phyloP scores from a whole-genome alignment of 2,113 vertebrate species.

The Pterophyllum scalare region DNA sequence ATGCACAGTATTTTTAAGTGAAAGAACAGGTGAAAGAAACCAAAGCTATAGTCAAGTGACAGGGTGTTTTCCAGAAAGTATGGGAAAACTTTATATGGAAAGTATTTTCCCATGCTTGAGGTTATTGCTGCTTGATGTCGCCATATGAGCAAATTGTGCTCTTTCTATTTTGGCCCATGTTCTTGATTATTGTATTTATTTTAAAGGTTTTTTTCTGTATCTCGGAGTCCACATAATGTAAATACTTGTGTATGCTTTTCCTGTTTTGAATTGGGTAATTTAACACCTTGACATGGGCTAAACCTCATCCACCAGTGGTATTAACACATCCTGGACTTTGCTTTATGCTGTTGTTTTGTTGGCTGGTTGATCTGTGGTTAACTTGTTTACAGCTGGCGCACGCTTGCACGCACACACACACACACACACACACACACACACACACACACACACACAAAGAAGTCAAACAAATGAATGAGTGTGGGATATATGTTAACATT shows the following conservation, averaged over 20 bases:
- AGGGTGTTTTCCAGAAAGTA: not conserved
- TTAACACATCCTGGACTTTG: conserved; percentile 23
- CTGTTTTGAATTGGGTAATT: conserved; percentile 14
- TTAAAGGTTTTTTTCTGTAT: not conserved
- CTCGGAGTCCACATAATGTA: not conserved
- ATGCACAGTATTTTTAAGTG: conserved; percentile 27
- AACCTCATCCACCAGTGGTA: not conserved
- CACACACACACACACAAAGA: not conserved
- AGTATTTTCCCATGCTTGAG: not conserved
- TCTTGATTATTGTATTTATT: not conserved
- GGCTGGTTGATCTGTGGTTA: conserved; percentile 25
- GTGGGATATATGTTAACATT: not conserved
- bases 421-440: too few species aligned
- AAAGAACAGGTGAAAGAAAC: conserved; percentile 49
- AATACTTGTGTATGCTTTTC: not conserved
- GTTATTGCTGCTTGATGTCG: not conserved
- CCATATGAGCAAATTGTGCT: not conserved
- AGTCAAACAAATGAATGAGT: not conserved
- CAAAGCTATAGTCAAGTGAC: conserved; percentile 3
- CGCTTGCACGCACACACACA: not conserved
- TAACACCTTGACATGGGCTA: conserved; percentile 1
- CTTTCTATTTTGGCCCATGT: not conserved
- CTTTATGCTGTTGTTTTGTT: conserved; percentile 22
- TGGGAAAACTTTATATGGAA: conserved; percentile 6
- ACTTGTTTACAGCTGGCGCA: not conserved